Conservation (phyloP, 2,113 vertebrate genomes). For the Python bivittatus region DNA sequence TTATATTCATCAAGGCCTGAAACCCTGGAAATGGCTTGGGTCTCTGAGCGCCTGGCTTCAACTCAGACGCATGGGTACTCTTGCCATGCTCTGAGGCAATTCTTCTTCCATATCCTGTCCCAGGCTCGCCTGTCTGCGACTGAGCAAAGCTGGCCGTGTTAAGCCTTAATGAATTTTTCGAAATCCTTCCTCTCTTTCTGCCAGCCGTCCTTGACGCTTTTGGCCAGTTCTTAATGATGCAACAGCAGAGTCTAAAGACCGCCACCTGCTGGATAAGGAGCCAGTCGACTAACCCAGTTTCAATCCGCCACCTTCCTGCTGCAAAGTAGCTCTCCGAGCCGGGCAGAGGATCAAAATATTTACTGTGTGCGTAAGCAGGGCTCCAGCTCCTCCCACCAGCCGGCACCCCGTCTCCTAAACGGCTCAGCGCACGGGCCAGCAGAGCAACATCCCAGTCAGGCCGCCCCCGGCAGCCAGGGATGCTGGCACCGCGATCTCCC, state of each 20-base stretch:
- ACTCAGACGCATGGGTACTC: neutral
- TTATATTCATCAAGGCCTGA: neutral
- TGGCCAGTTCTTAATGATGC: neutral
- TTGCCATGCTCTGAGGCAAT: neutral
- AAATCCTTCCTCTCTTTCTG: neutral
- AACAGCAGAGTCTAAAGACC: neutral
- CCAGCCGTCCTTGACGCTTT: neutral
- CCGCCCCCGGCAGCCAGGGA: neutral
- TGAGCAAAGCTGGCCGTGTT: too few species aligned
- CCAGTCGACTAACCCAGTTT: neutral
- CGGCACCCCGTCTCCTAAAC: neutral
- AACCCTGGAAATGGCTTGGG: neutral
- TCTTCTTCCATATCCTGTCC: neutral
- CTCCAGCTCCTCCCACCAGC: neutral
- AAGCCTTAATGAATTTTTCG: too few species aligned
- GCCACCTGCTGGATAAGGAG: neutral
- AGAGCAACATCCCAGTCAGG: neutral
- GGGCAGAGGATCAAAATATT: neutral
- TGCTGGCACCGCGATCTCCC: accelerated
- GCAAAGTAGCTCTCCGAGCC: neutral
- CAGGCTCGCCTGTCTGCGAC: neutral
- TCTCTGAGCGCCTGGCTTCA: neutral
- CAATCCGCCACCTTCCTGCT: neutral
- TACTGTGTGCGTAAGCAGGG: neutral
- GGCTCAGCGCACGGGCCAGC: neutral